Base-by-base conservation (phyloP, 2,888 invertebrate genomes). In the Drosophila phalerata region DNA sequence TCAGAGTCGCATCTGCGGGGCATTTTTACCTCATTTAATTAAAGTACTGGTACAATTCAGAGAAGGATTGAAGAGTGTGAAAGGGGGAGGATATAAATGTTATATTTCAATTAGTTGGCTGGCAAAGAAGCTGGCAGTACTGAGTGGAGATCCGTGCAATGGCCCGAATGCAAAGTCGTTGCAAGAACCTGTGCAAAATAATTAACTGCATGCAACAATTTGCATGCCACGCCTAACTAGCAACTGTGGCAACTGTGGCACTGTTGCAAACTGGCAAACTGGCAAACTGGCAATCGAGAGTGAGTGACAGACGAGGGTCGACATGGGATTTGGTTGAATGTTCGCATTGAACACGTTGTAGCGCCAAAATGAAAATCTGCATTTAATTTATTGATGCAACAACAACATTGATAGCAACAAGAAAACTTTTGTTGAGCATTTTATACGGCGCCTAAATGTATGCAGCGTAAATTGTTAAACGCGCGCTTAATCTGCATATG, bases 191-290 rank as follows among this genome's bases (percentile, higher is more conserved):
- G 83, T 73, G 83, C 88, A 81, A 88, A 81, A 88, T 85, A 85
- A 85, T 85, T 85, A 85, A 85, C 85, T 85, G 85, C 88, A 85
- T 88, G 85, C 88, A 88, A 85, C 85, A 85, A 85, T 85, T 85
- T 88, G 75, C 73, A 75, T 70, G 88, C 74, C 73, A 72, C 82
- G 82, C 85, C 85, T 81, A 85, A 76, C 79, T 73, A 62, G 64
- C 69, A 49, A 64, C 75, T 40, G 72, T 51, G 68, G 68, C 49
- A 70, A 32, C 48, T 34, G 47, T 34, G 34, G 34, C 13, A 40
- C 64, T n/a, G 34, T 52, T n/a, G n/a, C 43, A 60, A 34, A 40
- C 52, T 40, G 55, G 64, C 45, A 68, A 40, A 40, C 60, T 37
- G 60, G 45, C 28, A 40, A 49, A 58, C 55, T 11, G 63, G 65